phyloP scores from a whole-genome alignment of 2,113 vertebrate genomes.

The Elephas maximus region DNA sequence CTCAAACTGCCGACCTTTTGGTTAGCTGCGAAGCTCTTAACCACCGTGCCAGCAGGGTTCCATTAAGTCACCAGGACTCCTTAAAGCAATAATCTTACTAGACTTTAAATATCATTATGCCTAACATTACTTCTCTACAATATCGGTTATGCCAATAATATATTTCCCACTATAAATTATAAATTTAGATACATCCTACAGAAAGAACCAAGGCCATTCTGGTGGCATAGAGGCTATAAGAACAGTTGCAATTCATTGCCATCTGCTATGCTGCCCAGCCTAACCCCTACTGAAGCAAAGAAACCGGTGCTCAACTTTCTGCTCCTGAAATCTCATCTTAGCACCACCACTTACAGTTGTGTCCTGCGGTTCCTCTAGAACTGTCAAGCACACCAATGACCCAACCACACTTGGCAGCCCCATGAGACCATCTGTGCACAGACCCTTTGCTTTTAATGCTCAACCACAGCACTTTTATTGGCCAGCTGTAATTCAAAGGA shows the following conservation, averaged over 20 bases:
- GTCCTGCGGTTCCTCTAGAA: background rate
- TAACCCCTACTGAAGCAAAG: background rate
- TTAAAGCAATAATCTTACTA: background rate
- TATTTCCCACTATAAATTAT: background rate
- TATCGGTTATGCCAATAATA: background rate
- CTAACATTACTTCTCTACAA: background rate
- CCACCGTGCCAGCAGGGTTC: background rate
- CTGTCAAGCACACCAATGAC: background rate
- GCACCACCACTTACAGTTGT: rapidly evolving
- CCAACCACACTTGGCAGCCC: background rate
- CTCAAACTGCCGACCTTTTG: no score
- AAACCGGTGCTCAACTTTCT: background rate
- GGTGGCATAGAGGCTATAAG: background rate
- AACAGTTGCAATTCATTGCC: background rate
- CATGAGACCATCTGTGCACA: background rate
- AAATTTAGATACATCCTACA: background rate
- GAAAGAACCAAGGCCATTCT: background rate
- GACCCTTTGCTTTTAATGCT: background rate
- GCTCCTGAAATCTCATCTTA: background rate
- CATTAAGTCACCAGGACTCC: background rate
- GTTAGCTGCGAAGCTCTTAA: background rate
- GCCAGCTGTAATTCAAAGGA: background rate
- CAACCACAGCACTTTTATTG: background rate
- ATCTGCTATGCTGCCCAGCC: background rate
- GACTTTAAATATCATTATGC: background rate